Evolutionary conservation across 23 tunicate species (phyloP).

Genomic region (Trididemnum nubilum): DNA sequence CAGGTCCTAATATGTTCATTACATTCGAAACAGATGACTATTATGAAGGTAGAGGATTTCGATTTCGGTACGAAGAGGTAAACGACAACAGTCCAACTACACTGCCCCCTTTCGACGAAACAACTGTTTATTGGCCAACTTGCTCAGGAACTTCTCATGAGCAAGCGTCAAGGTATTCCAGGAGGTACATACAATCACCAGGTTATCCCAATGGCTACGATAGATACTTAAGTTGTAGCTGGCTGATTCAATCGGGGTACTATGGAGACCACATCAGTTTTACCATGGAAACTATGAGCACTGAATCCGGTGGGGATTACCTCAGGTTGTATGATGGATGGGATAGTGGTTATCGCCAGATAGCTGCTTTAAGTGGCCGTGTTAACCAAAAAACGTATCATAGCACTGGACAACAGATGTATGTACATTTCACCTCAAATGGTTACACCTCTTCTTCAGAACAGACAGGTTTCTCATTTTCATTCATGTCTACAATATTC

Average conservation of each 20-base stretch:
- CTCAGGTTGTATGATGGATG: conserved; percentile 1
- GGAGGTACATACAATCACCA: not conserved
- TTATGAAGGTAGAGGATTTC: not conserved
- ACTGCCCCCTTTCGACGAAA: not conserved
- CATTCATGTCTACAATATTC: not conserved
- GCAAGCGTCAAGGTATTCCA: not conserved
- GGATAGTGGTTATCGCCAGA: not conserved
- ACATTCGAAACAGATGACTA: not conserved
- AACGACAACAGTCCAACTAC: not conserved
- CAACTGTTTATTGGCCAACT: not conserved
- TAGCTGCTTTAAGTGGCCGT: not conserved
- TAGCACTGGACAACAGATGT: conserved; percentile 4
- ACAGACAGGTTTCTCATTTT: not conserved
- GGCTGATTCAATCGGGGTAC: not conserved
- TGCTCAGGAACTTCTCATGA: not conserved
- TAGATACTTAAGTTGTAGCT: not conserved
- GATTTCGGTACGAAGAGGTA: not conserved
- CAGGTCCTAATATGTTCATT: not conserved
- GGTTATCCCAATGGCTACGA: not conserved
- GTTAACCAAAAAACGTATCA: not conserved
- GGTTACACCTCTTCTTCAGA: not conserved
- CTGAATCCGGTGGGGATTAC: not conserved
- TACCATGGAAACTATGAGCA: not conserved
- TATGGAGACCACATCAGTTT: not conserved
- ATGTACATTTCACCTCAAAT: not conserved